Conservation (phyloP, 2,113 vertebrate species). For the Piliocolobus tephrosceles region DNA sequence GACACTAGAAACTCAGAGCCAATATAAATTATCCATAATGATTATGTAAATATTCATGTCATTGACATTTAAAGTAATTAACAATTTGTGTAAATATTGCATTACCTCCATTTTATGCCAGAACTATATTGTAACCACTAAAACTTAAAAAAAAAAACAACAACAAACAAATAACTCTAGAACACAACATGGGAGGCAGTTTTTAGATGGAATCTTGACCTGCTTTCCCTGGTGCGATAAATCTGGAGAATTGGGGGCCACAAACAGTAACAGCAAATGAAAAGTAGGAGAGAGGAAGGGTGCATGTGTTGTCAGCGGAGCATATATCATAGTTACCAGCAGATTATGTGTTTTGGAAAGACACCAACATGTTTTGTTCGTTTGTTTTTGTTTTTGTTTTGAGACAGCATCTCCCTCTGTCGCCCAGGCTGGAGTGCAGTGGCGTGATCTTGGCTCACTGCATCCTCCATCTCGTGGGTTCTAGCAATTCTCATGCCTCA, state of each 20-base stretch:
- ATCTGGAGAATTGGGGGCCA: not conserved
- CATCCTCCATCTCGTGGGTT: too few species aligned
- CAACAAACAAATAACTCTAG: not conserved
- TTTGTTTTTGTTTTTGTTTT: too few species aligned
- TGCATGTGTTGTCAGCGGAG: rapidly evolving
- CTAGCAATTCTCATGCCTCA: too few species aligned
- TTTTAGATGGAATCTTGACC: not conserved
- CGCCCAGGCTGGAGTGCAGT: too few species aligned
- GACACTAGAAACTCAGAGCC: not conserved
- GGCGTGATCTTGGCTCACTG: too few species aligned
- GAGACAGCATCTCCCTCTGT: too few species aligned
- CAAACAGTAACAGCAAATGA: not conserved
- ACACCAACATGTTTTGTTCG: not conserved
- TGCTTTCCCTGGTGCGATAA: not conserved
- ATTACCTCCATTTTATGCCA: not conserved
- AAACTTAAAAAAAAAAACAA: not conserved
- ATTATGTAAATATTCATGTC: not conserved
- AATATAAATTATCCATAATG: not conserved
- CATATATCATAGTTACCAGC: not conserved
- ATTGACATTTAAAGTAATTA: not conserved
- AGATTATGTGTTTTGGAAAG: not conserved
- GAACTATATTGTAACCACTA: not conserved
- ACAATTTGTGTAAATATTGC: not conserved
- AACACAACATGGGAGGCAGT: too few species aligned
- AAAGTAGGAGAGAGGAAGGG: not conserved